Base-by-base conservation (phyloP, 1,140 invertebrate species). In the Papilio machaon region DNA sequence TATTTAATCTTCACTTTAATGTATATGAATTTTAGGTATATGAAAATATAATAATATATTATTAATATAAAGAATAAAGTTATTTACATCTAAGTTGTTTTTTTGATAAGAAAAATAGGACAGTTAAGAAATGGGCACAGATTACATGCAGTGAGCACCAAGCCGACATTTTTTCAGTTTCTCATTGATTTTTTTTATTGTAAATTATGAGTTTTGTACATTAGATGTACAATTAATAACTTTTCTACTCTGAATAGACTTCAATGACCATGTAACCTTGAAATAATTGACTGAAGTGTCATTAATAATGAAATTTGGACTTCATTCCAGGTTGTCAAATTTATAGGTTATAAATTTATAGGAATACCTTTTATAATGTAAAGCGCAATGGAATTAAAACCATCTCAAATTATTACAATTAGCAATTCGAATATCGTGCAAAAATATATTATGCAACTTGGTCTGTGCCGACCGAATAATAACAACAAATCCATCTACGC, bases 401-500 rank as follows among this genome's bases (percentile, higher is more conserved):
- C 82, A 85, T 80, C 46, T 46, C 58, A 73, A 30, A 76, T 58
- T 80, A 80, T 38, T 78, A 35, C 70, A 52, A 60, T 80, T 49
- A 49, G 46, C 13, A n/a, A 80, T 77, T 49, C 19, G 60, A 52
- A 79, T 86, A 89, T 84, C 84, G 84, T 88, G 88, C 86, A 90
- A 87, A 84, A 84, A 84, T 80, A 85, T 84, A 88, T 89, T 91
- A 91, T 87, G 86, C 88, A 91, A 89, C 88, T 88, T 77, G 82
- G 81, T 84, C 80, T 78, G 78, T 86, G 81, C 86, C 85, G 86
- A 90, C 87, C 88, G 89, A 89, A 89, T 85, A 91, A 93, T 90
- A 93, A 92, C 86, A 93, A 93, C 91, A 93, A 90, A 90, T 89
- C 87, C 85, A 86, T 90, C 84, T 89, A 88, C 85, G 90, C 89